Evolutionary conservation across 1,140 invertebrate genomes (phyloP).

Genomic region (Vollenhovia emeryi): DNA sequence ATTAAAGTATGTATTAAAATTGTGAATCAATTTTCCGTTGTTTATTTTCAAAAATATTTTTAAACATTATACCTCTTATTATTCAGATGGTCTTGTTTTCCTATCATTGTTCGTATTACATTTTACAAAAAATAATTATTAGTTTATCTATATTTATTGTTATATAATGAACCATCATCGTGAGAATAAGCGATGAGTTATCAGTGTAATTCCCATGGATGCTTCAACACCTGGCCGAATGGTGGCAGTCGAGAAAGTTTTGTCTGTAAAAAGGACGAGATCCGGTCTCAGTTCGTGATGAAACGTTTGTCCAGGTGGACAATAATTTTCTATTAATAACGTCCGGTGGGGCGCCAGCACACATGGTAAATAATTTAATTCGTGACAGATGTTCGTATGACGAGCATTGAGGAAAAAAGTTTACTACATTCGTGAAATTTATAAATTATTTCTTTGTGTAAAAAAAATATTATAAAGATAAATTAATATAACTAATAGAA

Average conservation of each 20-base stretch:
- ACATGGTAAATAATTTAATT: conserved; percentile 76
- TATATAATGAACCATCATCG: conserved; percentile 74
- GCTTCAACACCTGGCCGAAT: conserved; percentile 82
- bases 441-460: neutral
- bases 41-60: neutral
- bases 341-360: conserved; percentile 76
- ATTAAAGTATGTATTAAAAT: conserved; percentile 4
- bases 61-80: neutral
- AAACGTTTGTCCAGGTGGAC: conserved; percentile 66
- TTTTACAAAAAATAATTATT: conserved; percentile 50
- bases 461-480: neutral
- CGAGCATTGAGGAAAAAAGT: neutral
- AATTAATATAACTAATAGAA: neutral
- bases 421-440: neutral
- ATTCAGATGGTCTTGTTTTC: neutral
- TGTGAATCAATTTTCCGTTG: neutral
- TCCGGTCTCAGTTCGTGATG: conserved; percentile 29
- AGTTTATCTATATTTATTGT: conserved; percentile 43
- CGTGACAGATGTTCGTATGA: conserved; percentile 75
- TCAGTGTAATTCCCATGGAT: conserved; percentile 84
- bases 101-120: neutral
- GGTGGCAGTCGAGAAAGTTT: conserved; percentile 73
- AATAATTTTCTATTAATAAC: conserved; percentile 79
- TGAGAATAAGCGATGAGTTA: conserved; percentile 83
- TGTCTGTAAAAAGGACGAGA: conserved; percentile 68